These are phyloP conservation scores for Cryptomyrus ogoouensis DNA, from an alignment of 2,113 vertebrate species.

Conservation along the genomic window DNA sequence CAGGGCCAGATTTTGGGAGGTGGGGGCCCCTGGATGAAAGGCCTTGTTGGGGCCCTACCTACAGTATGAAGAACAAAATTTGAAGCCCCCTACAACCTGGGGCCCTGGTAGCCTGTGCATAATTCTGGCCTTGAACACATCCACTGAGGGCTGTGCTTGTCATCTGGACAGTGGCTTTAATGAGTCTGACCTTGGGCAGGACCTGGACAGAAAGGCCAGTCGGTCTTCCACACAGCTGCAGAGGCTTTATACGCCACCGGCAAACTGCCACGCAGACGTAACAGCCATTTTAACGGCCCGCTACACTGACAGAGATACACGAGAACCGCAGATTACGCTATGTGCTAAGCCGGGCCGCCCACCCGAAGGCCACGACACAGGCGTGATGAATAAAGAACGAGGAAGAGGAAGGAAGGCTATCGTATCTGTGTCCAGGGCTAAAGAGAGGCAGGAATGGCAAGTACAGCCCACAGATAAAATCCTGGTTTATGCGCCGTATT, in stretches of 20 bases:
- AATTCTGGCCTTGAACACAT: not conserved
- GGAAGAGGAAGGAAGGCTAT: not conserved
- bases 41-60: not conserved
- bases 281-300: not conserved
- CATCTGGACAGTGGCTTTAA: not conserved
- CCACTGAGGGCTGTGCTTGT: not conserved
- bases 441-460: not conserved
- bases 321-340: not conserved
- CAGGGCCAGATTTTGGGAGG: not conserved
- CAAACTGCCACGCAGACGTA: not conserved
- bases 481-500: not conserved
- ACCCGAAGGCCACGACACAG: not conserved
- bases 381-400: not conserved
- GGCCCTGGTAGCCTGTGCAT: not conserved
- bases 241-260: not conserved
- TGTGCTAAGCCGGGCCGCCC: not conserved
- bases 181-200: not conserved
- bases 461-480: not conserved
- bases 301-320: not conserved
- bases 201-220: not conserved
- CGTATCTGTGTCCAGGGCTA: not conserved
- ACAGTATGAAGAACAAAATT: not conserved
- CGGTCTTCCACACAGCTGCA: not conserved
- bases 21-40: not conserved
- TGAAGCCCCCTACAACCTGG: not conserved